phyloP scores from a whole-genome alignment of 2,888 invertebrate species.

The Papilio protenor region DNA sequence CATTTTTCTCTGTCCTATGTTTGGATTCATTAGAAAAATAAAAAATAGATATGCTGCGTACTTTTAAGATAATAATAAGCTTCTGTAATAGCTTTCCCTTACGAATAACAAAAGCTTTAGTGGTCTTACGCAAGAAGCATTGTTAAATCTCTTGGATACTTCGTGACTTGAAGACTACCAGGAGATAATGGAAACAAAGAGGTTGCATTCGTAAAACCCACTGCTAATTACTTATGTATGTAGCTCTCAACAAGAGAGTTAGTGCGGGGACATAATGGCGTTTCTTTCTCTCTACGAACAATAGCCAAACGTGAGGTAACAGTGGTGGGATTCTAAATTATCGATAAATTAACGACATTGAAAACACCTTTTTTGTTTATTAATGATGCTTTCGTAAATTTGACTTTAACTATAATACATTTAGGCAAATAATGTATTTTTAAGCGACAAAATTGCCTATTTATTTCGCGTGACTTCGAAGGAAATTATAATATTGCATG shows the following conservation, averaged over 20 bases:
- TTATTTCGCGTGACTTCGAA: not conserved
- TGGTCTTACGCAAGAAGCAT: conserved; percentile 1
- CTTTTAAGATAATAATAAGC: not conserved
- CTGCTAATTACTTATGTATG: conserved; percentile 51
- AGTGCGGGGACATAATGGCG: conserved; percentile 47
- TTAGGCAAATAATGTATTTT: not conserved
- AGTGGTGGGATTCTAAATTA: not conserved
- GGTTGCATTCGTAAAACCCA: conserved; percentile 42
- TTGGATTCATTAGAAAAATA: not conserved
- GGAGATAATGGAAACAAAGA: conserved; percentile 44
- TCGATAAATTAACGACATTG: not conserved
- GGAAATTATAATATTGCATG: not conserved
- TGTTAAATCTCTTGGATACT: conserved; percentile 20
- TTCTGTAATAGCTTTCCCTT: not conserved
- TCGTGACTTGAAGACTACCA: conserved; percentile 24
- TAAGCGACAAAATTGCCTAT: not conserved
- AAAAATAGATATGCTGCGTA: too few species aligned
- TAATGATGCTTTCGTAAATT: not conserved
- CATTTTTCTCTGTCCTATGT: not conserved
- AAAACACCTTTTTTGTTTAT: not conserved
- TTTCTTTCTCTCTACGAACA: conserved; percentile 47
- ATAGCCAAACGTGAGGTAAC: conserved; percentile 49
- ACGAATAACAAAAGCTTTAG: not conserved
- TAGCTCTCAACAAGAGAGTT: conserved; percentile 49
- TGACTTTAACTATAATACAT: too few species aligned